Base-by-base conservation (phyloP, 1,140 invertebrate genomes). In the Stenopsyche tienmushanensis region DNA sequence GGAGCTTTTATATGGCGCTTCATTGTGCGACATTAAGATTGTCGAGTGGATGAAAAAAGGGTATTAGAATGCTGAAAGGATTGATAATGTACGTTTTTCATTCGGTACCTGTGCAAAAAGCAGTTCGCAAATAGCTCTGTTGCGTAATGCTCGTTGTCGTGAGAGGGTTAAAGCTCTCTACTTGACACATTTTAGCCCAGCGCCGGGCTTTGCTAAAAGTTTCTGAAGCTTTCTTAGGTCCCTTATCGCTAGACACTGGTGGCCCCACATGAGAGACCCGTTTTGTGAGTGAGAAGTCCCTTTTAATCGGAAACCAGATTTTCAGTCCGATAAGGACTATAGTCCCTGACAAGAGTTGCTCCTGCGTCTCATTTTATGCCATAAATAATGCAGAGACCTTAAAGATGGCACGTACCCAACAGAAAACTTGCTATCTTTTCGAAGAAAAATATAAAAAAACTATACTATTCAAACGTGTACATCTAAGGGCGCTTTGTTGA, bases 321-420 rank as follows among this genome's bases (percentile, higher is more conserved):
- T 62, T 42, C 23, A 29, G 50, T 52, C 66, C 66, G 66, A 68
- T 68, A 68, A 52, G 62, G 41, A 47, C 66, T 47, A 45, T 57
- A 44, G 62, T 65, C 58, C 24, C 18, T 52, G 44, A 44, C 34
- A 68, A 65, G 57, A 68, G 54, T 68, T 55, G 66, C 57, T 47
- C 42, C 57, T 68, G 62, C 66, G 64, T 62, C 66, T 65, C 66
- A 68, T 68, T 68, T 68, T 68, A 68, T 68, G 57, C 62, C 55
- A 68, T 68, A 64, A 64, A 68, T 68, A 68, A 62, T 68, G 62
- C 57, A 68, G 41, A 24, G 26, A 49, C 15, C 21, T 45, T 29
- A 45, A 60, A 58, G 52, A 55, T 47, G 66, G 39, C 49, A 57
- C 25, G 26, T 21, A 25, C 24, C 39, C 29, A 34, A 34, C 29